Conservation (phyloP, 1,140 invertebrate species). For the Drusus annulatus region DNA sequence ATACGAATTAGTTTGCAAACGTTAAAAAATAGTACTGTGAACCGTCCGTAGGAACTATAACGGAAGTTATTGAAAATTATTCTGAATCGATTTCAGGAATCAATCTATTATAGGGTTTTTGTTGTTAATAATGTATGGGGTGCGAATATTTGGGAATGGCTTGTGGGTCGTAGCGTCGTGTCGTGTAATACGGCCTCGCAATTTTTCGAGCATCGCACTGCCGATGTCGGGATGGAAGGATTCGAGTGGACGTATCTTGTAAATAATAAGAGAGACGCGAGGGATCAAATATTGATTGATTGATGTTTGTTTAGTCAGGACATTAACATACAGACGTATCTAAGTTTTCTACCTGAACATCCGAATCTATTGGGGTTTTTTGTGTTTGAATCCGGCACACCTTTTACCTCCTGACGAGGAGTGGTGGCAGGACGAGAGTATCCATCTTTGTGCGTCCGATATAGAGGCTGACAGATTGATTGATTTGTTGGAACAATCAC, state of each 20-base stretch:
- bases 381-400: conserved; percentile 22
- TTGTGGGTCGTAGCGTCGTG: no score
- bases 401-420: conserved; percentile 39
- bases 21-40: no score
- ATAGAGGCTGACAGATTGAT: conserved; percentile 56
- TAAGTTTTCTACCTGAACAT: conserved; percentile 54
- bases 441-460: conserved; percentile 50
- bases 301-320: conserved; percentile 57
- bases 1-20: no score
- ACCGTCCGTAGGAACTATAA: no score
- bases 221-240: conserved; percentile 15
- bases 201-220: not conserved
- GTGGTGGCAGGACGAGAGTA: not conserved
- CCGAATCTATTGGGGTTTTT: conserved; percentile 21
- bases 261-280: conserved; percentile 19
- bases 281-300: conserved; percentile 60
- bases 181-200: conserved; percentile 26
- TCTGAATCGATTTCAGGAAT: no score
- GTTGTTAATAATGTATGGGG: no score
- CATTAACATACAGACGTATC: conserved; percentile 58
- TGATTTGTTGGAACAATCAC: conserved; percentile 58
- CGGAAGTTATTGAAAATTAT: no score
- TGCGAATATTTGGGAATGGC: no score
- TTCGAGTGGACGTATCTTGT: conserved; percentile 35
- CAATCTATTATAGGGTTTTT: no score